A percentile compares a stretch with the other conserved stretches of the same genome.
phyloP scores from a whole-genome alignment of 1,140 invertebrate species.

The Steinernema khuongi region DNA sequence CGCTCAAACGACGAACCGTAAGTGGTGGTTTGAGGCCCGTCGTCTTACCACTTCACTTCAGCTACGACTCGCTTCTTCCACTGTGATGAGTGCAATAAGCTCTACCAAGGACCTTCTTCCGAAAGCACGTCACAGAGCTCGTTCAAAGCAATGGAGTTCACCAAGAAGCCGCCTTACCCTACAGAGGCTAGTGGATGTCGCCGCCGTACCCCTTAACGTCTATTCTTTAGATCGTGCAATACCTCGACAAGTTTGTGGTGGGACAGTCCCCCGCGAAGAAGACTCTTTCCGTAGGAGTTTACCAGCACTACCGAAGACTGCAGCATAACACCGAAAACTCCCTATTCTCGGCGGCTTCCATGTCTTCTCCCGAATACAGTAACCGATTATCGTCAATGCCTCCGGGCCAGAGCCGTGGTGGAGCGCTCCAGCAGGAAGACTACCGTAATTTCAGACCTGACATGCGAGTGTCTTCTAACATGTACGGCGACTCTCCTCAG shows the following conservation, averaged over 20 bases:
- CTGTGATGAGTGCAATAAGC: slow-evolving; percentile 40
- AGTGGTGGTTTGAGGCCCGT: background rate
- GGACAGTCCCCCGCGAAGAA: slow-evolving; percentile 98
- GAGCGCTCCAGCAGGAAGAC: slow-evolving; percentile 32
- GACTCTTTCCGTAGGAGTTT: slow-evolving; percentile 94
- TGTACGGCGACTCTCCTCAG: background rate
- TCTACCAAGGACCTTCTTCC: slow-evolving; percentile 26
- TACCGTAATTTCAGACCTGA: slow-evolving; percentile 17
- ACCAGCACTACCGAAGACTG: slow-evolving; percentile 97
- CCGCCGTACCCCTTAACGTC: slow-evolving; percentile 4
- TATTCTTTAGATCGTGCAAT: slow-evolving; percentile 76
- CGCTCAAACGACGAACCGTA: slow-evolving; percentile 31
- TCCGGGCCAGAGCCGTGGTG: background rate
- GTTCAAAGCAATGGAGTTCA: slow-evolving; percentile 26
- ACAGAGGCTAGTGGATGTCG: slow-evolving; percentile 21
- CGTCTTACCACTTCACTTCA: slow-evolving; percentile 16
- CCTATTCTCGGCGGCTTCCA: slow-evolving; percentile 32
- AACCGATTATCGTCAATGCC: background rate
- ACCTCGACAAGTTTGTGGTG: slow-evolving; percentile 89
- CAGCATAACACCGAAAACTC: slow-evolving; percentile 78
- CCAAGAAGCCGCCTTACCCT: slow-evolving; percentile 34
- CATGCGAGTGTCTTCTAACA: slow-evolving; percentile 15
- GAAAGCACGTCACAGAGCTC: slow-evolving; percentile 24
- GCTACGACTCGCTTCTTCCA: slow-evolving; percentile 37
- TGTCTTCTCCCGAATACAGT: slow-evolving; percentile 21